Evolutionary conservation across 2,113 vertebrate species (phyloP).

Genomic region (Percina caprodes): DNA sequence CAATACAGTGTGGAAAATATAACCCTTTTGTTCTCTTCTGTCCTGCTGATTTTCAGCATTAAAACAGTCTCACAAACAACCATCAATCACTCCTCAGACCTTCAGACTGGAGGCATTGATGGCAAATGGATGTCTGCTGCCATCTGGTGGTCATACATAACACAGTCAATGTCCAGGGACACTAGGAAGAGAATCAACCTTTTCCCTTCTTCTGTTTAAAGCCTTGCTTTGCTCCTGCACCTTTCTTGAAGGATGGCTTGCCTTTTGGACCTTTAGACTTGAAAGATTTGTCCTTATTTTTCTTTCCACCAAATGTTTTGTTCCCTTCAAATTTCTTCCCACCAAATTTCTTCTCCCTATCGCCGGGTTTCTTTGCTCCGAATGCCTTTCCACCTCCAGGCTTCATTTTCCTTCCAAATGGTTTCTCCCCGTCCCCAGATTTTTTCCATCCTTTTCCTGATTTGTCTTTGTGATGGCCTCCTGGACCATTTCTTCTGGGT

Average conservation of each 20-base stretch:
- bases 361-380: constrained; percentile 51
- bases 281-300: constrained; percentile 56
- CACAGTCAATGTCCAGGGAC: neutral
- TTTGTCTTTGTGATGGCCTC: constrained; percentile 27
- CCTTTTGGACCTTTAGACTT: constrained; percentile 71
- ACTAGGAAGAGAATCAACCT: constrained; percentile 53
- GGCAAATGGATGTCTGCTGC: constrained; percentile 10
- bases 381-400: constrained; percentile 56
- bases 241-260: constrained; percentile 64
- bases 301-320: constrained; percentile 55
- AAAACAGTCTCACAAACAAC: neutral
- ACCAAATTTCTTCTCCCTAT: constrained; percentile 40
- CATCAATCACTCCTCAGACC: neutral
- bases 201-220: constrained; percentile 80
- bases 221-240: constrained; percentile 61
- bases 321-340: constrained; percentile 59
- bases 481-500: constrained; percentile 27
- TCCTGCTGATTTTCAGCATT: constrained; percentile 40
- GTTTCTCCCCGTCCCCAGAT: constrained; percentile 50
- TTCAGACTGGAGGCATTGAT: too few relatives aligned
- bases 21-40: neutral
- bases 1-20: constrained; percentile 29
- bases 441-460: constrained; percentile 55
- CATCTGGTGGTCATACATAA: constrained; percentile 32
- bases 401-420: constrained; percentile 55